Evolutionary conservation across 2,113 vertebrate species (phyloP).

Genomic region (Herpetotheres cachinnans): DNA sequence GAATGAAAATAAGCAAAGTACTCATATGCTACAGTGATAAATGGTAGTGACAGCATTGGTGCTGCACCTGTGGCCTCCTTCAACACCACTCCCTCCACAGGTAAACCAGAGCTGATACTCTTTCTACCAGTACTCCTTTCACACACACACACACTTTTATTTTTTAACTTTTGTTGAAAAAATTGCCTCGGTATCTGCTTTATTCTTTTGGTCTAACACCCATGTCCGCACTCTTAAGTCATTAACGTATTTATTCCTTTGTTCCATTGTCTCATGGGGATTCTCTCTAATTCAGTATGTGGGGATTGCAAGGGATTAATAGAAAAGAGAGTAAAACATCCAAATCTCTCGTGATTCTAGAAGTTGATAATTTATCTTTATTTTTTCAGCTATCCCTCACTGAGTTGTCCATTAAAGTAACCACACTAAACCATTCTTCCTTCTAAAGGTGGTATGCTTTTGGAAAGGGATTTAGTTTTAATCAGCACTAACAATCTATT

Average conservation of each 20-base stretch:
- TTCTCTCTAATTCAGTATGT: neutral
- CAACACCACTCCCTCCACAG: neutral
- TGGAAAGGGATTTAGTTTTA: slow-evolving; percentile 33
- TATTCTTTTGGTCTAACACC: neutral
- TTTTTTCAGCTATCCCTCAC: neutral
- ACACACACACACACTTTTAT: neutral
- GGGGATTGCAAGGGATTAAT: neutral
- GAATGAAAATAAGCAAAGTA: neutral
- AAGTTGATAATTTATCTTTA: neutral
- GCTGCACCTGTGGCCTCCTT: neutral
- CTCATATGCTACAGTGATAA: neutral
- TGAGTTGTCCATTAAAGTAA: neutral
- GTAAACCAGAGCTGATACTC: neutral
- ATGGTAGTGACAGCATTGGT: neutral
- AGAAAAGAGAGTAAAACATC: neutral
- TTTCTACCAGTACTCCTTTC: neutral
- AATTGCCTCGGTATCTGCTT: neutral
- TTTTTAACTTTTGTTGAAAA: neutral
- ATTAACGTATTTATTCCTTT: neutral
- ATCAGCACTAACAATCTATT: slow-evolving; percentile 29
- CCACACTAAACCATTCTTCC: neutral
- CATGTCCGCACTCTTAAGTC: neutral
- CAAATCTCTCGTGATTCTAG: neutral
- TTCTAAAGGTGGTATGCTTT: neutral
- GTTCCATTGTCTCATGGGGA: neutral